A percentile compares a stretch with the other conserved stretches of the same genome.
Conservation (phyloP, 2,888 invertebrate genomes). For the Suillia variegata region DNA sequence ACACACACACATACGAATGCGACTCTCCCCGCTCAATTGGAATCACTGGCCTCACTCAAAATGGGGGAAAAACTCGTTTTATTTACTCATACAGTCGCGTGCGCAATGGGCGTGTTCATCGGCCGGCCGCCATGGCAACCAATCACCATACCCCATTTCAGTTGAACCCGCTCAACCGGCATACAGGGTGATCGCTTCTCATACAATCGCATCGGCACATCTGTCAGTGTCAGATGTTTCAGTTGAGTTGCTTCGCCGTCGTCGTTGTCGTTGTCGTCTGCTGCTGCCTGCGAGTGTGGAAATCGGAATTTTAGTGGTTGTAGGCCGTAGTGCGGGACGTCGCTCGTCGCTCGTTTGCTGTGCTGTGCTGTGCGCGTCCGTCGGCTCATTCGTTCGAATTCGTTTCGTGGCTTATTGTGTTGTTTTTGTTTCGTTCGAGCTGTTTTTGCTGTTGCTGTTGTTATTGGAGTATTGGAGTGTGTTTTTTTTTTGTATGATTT, state of each 20-base stretch:
- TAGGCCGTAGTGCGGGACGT: too few species aligned
- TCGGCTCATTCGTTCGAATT: constrained; percentile 4
- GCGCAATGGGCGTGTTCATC: constrained; percentile 37
- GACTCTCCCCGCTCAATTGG: too few species aligned
- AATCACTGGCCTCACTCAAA: too few species aligned
- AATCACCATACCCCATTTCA: constrained; percentile 41
- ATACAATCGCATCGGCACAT: not conserved
- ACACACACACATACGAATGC: too few species aligned
- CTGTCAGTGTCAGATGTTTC: not conserved
- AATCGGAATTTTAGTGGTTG: too few species aligned
- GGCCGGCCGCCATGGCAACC: constrained; percentile 42
- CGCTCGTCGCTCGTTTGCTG: not conserved
- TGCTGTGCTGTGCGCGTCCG: not conserved
- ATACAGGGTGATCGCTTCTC: constrained; percentile 28
- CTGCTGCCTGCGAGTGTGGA: too few species aligned
- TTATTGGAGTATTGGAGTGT: too few species aligned
- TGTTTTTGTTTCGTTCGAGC: constrained; percentile 10
- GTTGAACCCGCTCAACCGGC: not conserved
- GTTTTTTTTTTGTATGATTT: too few species aligned
- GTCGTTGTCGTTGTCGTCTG: too few species aligned
- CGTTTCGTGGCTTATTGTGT: not conserved
- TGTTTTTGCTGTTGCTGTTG: constrained; percentile 14
- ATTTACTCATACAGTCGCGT: constrained; percentile 8
- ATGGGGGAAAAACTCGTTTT: constrained; percentile 50
- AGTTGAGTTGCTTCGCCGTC: not conserved